Base-by-base conservation (phyloP, 2,797 vertebrate genomes). In the Hydrolagus colliei region DNA sequence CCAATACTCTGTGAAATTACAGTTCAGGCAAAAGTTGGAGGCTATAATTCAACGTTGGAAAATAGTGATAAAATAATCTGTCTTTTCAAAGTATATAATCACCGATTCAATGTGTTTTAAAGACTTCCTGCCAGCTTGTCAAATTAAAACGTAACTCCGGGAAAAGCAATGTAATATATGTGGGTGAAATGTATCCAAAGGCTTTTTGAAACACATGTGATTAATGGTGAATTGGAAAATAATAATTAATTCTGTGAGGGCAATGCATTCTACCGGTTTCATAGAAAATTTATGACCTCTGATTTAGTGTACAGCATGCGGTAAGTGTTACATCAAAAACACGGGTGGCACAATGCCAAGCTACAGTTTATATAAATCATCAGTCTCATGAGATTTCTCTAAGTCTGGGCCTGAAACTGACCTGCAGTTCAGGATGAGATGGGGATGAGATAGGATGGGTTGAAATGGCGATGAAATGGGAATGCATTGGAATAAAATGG, bases 231-330 rank as follows among this genome's bases (percentile, higher is more conserved):
- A 84, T 27, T 84, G 32, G 79, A 71, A 84, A 84, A 71, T 71
- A 35, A 84, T 84, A 84, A 71, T 68, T 71, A 71, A 71, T 41
- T 5, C 65, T 35, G 52, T 68, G 32, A 84, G 67, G 79, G 32
- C 67, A 68, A 68, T 63, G 71, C 79, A 71, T 9, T n/a, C 9
- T 71, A 8, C 65, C n/a, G 79, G 65, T 67, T 84, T 71, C 52
- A 71, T 71, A 20, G 79, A 84, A 84, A 84, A 84, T 71, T 84
- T 84, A 84, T 84, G 18, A 71, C 65, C 79, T 71, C 32, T 71
- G 79, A 32, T 84, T 71, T 20, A 84, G 65, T 68, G 8, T 9
- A 67, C 18, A 84, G 27, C 65, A 52, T 9, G 65, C 1, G 32
- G 10, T 84, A 67, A 52, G 41, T 13, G 79, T 65, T 71, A 11